phyloP scores from a whole-genome alignment of 1,140 invertebrate species.

The Apis dorsata region DNA sequence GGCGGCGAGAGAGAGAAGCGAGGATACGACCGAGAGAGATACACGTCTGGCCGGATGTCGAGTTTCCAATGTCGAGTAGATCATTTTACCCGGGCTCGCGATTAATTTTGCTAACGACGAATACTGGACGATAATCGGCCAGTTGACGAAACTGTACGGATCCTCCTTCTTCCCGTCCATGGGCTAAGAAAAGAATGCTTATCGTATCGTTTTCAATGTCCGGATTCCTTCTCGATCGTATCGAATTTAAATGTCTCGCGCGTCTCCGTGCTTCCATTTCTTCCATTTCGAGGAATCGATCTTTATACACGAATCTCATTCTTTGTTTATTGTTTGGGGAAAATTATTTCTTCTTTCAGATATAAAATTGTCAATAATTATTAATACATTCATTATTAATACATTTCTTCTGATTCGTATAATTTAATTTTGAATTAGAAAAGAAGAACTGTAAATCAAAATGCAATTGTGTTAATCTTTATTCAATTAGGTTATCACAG shows the following conservation, averaged over 20 bases:
- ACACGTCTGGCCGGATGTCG: conserved; percentile 50
- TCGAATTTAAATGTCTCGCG: conserved; percentile 4
- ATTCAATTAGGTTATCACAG: too few species aligned
- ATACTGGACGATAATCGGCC: conserved; percentile 24
- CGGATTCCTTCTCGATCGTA: background rate
- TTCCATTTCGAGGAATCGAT: background rate
- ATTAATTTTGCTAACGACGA: conserved; percentile 62
- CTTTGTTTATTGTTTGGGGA: too few species aligned
- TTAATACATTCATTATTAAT: too few species aligned
- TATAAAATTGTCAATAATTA: too few species aligned
- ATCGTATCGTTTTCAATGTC: background rate
- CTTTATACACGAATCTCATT: too few species aligned
- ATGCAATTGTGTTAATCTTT: too few species aligned
- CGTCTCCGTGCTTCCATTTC: background rate
- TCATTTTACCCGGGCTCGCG: conserved; percentile 63
- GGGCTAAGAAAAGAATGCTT: background rate
- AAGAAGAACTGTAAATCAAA: too few species aligned
- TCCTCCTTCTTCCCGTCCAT: background rate
- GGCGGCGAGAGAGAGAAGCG: conserved; percentile 22
- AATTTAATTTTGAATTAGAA: too few species aligned
- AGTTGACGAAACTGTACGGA: conserved; percentile 17
- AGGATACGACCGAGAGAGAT: conserved; percentile 46
- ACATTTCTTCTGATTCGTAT: too few species aligned
- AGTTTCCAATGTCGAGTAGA: conserved; percentile 67
- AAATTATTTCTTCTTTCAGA: too few species aligned